These are phyloP conservation scores for Pollenia amentaria DNA, from an alignment of 2,888 invertebrate genomes.

Conservation along the genomic window DNA sequence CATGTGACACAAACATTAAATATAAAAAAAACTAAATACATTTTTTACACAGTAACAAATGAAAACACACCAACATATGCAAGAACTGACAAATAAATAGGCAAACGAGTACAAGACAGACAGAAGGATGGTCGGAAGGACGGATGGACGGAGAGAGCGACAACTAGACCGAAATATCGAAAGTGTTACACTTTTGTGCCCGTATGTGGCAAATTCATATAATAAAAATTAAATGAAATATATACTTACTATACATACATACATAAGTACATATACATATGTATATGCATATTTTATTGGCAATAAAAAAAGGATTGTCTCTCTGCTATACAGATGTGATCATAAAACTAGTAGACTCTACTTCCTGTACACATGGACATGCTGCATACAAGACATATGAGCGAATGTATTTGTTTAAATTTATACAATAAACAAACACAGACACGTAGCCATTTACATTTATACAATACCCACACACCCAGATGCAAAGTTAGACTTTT, in stretches of 20 bases:
- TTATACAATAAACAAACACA: background rate
- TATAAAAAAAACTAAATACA: background rate
- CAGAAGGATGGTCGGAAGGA: background rate
- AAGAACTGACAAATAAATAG: background rate
- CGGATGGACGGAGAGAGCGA: background rate
- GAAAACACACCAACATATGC: background rate
- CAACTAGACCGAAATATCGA: background rate
- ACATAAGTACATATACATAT: background rate
- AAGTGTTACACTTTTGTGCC: conserved; percentile 38
- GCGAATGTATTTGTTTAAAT: background rate
- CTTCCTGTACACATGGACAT: background rate
- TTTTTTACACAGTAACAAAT: conserved; percentile 25
- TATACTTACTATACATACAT: conserved; percentile 44
- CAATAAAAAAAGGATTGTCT: conserved; percentile 62
- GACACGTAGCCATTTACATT: background rate
- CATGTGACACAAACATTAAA: conserved; percentile 67
- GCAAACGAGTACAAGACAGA: background rate
- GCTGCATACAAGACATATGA: too few species aligned
- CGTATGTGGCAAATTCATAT: background rate
- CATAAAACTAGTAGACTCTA: conserved; percentile 30
- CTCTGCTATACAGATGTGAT: conserved; percentile 36
- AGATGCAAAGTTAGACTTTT: background rate
- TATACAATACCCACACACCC: background rate
- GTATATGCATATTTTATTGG: conserved; percentile 65
- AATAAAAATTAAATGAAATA: conserved; percentile 38